Base-by-base conservation (phyloP, 2,888 invertebrate species). In the Heteropelma amictum region DNA sequence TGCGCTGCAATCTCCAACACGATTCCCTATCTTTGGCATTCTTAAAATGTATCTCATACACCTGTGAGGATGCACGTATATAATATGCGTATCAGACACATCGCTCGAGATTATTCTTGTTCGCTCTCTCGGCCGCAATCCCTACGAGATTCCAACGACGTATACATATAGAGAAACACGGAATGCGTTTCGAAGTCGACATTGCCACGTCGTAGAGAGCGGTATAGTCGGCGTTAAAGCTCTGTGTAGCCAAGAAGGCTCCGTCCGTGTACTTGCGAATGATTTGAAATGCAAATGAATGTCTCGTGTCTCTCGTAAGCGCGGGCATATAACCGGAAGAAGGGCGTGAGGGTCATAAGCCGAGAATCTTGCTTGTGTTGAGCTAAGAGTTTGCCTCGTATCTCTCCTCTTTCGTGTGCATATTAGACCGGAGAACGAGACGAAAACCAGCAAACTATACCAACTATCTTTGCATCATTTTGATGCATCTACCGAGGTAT, bases 221-320 rank as follows among this genome's bases (percentile, higher is more conserved):
- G n/a, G n/a, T n/a, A 23, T 49, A 45, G 65, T 72, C 58, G 56
- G 63, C 56, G 63, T 65, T 28, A n/a, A n/a, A n/a, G 60, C 30
- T 51, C 21, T 14, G 12, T 49, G 17, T 58, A 54, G 64, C 63
- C 47, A 19, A 58, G 38, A 61, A 61, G 72, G 75, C 72, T 77
- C 65, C 53, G 69, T 70, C 65, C 77, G 49, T 64, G 69, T 72
- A 78, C 69, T 72, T 70, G 72, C 51, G 47, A 78, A 69, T 79
- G 76, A 83, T 83, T 85, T 85, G 83, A 83, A 84, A 85, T 85
- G 85, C 85, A 85, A 84, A 85, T 85, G 83, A 83, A 80, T 79
- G 81, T 81, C 82, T 81, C 76, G 63, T 65, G 79, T 79, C 79
- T 69, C 76, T 75, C 69, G 77, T 82, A 71, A 82, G 61, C 47